Conservation (phyloP, 2,888 invertebrate species). For the Melitaea athalia region DNA sequence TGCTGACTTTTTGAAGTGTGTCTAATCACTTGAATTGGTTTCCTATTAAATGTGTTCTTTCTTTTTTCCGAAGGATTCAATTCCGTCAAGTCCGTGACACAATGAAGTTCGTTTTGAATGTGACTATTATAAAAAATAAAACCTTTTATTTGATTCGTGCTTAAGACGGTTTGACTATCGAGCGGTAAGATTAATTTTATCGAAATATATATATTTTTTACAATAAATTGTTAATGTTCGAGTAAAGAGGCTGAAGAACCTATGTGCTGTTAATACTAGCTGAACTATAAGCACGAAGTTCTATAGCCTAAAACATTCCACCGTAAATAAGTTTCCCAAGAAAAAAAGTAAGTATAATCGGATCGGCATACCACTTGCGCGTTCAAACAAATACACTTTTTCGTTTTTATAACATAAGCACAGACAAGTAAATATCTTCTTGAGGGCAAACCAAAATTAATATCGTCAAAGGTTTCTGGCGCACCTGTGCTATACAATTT, state of each 20-base stretch:
- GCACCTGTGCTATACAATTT: constrained; percentile 80
- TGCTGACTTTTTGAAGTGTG: constrained; percentile 61
- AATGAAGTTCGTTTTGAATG: constrained; percentile 57
- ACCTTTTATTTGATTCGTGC: constrained; percentile 4
- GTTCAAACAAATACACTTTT: not conserved
- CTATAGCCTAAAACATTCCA: no score
- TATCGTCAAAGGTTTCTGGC: constrained; percentile 78
- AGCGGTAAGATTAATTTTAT: not conserved
- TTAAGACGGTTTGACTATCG: not conserved
- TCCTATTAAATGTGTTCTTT: constrained; percentile 57
- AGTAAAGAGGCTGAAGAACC: not conserved
- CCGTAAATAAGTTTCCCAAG: not conserved
- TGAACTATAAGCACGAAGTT: no score
- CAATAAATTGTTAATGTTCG: not conserved
- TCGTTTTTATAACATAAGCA: not conserved
- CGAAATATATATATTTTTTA: not conserved
- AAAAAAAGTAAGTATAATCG: no score
- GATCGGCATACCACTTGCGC: not conserved
- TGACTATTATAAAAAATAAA: constrained; percentile 19
- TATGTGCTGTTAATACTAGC: not conserved
- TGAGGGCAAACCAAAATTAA: constrained; percentile 70
- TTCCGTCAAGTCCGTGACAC: constrained; percentile 58
- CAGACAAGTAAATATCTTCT: constrained; percentile 32
- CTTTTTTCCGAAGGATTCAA: constrained; percentile 58
- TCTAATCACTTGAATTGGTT: constrained; percentile 73